phyloP scores from a whole-genome alignment of 2,113 vertebrate genomes.

The Engraulis encrasicolus region DNA sequence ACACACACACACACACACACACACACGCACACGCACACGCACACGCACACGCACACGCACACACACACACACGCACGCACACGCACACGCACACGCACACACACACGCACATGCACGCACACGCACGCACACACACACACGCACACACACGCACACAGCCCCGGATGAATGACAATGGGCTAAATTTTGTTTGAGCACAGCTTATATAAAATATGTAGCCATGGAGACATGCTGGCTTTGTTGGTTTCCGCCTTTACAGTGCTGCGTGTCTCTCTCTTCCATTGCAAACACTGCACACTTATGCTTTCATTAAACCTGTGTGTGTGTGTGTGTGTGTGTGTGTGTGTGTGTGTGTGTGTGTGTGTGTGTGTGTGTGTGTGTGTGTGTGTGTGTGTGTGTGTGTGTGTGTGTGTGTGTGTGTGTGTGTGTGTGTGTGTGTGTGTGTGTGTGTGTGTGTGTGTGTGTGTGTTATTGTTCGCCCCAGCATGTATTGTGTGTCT shows the following conservation, averaged over 20 bases:
- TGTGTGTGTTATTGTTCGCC: not conserved
- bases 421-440: not conserved
- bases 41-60: constrained; percentile 41
- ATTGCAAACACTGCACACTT: not conserved
- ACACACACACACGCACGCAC: constrained; percentile 53
- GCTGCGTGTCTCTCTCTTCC: constrained; percentile 1
- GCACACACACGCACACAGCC: constrained; percentile 52
- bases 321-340: constrained; percentile 8
- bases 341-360: not conserved
- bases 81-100: constrained; percentile 43
- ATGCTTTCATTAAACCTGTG: not conserved
- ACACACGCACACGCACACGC: constrained; percentile 48
- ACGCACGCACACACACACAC: constrained; percentile 44
- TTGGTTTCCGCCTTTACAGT: constrained; percentile 28
- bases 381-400: not conserved
- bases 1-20: constrained; percentile 48
- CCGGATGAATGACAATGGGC: constrained; percentile 76
- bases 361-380: not conserved
- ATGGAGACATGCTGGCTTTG: constrained; percentile 56
- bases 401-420: constrained; percentile 7
- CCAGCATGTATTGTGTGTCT: too few relatives aligned
- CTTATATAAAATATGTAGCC: constrained; percentile 81
- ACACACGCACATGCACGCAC: constrained; percentile 46
- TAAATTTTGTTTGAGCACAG: constrained; percentile 81
- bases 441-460: too few relatives aligned